Evolutionary conservation across 2,888 invertebrate species (phyloP).

Genomic region (Cybosia mesomella): DNA sequence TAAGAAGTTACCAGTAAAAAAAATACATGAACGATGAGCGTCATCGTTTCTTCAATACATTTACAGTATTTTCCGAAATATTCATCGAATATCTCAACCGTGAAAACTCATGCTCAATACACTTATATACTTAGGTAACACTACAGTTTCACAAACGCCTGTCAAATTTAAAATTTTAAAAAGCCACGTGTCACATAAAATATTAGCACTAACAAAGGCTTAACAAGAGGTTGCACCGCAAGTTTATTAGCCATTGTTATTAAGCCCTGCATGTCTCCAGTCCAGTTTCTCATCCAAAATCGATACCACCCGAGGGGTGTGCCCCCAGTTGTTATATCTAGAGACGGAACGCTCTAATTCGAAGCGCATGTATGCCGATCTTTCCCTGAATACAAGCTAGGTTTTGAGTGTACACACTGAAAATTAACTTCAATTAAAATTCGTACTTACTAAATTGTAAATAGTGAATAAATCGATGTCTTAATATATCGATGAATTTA

Average conservation of each 20-base stretch:
- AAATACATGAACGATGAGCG: too few relatives aligned
- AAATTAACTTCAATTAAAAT: conserved; percentile 3
- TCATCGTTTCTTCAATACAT: too few relatives aligned
- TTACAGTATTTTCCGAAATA: too few relatives aligned
- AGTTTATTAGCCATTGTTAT: conserved; percentile 82
- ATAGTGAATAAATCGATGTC: not conserved
- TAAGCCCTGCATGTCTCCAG: conserved; percentile 85
- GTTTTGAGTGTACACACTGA: conserved; percentile 5
- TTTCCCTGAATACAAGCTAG: conserved; percentile 41
- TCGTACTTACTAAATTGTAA: too few relatives aligned
- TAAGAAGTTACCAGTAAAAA: too few relatives aligned
- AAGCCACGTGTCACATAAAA: not conserved
- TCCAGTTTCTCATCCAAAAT: conserved; percentile 86
- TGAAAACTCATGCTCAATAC: too few relatives aligned
- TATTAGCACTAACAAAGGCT: conserved; percentile 40
- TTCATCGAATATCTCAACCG: too few relatives aligned
- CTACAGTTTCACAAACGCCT: too few relatives aligned
- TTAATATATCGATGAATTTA: not conserved
- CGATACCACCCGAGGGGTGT: conserved; percentile 76
- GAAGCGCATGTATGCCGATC: conserved; percentile 66
- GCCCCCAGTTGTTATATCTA: conserved; percentile 76
- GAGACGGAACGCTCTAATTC: conserved; percentile 78
- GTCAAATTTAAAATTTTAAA: not conserved
- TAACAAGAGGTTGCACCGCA: conserved; percentile 61
- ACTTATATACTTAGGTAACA: not conserved